Base-by-base conservation (phyloP, 2,797 vertebrate species). In the Arnoldichthys spilopterus region DNA sequence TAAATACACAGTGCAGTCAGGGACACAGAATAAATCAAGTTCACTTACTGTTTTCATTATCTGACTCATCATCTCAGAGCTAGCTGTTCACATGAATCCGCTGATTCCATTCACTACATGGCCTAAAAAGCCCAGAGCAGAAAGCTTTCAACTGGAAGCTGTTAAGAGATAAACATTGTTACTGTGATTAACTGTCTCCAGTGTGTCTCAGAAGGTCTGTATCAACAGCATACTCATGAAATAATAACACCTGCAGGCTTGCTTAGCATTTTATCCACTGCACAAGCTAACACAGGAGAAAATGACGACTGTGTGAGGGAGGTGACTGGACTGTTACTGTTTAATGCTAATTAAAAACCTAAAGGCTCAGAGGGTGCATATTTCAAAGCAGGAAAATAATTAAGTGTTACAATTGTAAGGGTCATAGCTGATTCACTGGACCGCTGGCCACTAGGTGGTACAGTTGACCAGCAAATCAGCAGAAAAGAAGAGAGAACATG, bases 371-470 rank as follows among this genome's bases (percentile, higher is more conserved):
- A 54, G 7, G 49, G 20, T 4, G 12, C 9, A 12, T 2, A 47
- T 1, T 47, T 47, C 22, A 54, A 54, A 54, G 22, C 53, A 54
- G 15, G 24, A 2, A 24, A 24, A 12, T 3, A 24, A 24, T n/a
- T 9, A 11, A 54, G 6, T 8, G 22, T 22, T 53, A 53, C 6
- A 54, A 54, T 24, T 62, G 8, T 30, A 15, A 28, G 15, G 4
- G 11, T 61, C 1, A 16, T 13, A 61, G 15, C 4, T 30, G 26
- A 32, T 28, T 16, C 4, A 59, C 15, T 59, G 28, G 11, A 59
- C 32, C 13, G 8, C 56, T 13, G 20, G 56, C 59, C 68, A 72
- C 74, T 77, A 78, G 80, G 34, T 40, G 75, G 76, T 37, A 63
- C 5, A 73, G 45, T 45, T 62, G 32, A 13, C 32, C 53, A 73